These are phyloP conservation scores for Pongo abelii DNA, from an alignment of 2,113 vertebrate species.

Conservation along the genomic window DNA sequence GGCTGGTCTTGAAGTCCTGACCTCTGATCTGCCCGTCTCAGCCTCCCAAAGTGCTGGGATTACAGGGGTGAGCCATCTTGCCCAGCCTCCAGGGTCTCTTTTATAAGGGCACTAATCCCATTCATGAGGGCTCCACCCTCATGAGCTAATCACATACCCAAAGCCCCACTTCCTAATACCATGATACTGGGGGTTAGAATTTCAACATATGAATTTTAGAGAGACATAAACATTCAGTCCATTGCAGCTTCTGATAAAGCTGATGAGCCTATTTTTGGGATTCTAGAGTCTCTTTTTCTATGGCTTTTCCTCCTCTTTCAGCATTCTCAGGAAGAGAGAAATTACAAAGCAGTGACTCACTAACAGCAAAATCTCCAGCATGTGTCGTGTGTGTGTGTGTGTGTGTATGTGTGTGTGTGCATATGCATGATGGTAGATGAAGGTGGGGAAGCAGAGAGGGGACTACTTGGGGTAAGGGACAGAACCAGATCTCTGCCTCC, in stretches of 20 bases:
- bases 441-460: not conserved
- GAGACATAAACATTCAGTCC: not conserved
- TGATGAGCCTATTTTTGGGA: not conserved
- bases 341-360: not conserved
- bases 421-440: too few relatives aligned
- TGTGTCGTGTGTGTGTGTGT: not conserved
- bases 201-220: not conserved
- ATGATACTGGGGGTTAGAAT: too few relatives aligned
- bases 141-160: not conserved
- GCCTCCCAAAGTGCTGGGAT: too few relatives aligned
- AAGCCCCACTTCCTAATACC: not conserved
- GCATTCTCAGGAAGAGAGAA: not conserved
- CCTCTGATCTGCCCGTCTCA: too few relatives aligned
- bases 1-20: too few relatives aligned
- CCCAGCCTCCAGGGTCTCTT: not conserved
- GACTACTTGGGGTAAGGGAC: not conserved
- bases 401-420: accelerated
- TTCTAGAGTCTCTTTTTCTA: not conserved
- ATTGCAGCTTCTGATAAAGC: not conserved
- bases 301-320: not conserved
- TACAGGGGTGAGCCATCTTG: too few relatives aligned
- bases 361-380: not conserved
- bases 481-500: not conserved
- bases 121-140: not conserved
- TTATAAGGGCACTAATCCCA: not conserved